Evolutionary conservation across 2,113 vertebrate genomes (phyloP).

Genomic region (Etheostoma spectabile): DNA sequence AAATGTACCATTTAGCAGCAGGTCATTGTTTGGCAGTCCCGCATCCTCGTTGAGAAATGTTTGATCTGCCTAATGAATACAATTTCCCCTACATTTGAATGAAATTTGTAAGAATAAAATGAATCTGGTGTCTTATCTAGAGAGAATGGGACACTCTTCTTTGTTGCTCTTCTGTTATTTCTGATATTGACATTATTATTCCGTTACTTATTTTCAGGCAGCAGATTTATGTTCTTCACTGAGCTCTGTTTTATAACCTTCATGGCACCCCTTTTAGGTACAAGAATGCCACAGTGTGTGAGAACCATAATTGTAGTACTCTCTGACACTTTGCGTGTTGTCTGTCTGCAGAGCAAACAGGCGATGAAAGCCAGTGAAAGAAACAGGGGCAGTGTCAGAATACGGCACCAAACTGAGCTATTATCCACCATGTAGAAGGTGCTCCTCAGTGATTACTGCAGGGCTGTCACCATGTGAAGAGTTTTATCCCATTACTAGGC

Average conservation of each 20-base stretch:
- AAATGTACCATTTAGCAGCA: background rate
- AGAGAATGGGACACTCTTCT: background rate
- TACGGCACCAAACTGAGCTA: background rate
- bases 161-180: background rate
- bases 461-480: background rate
- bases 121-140: background rate
- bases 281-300: background rate
- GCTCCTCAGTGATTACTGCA: background rate
- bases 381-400: conserved; percentile 13
- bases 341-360: conserved; percentile 10
- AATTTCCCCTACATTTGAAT: background rate
- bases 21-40: background rate
- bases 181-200: background rate
- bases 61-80: background rate
- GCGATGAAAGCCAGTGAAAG: conserved; percentile 2
- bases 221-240: background rate
- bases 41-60: background rate
- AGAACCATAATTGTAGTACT: conserved; percentile 6
- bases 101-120: background rate
- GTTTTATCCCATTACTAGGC: background rate
- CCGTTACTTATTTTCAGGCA: background rate
- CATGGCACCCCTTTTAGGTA: conserved; percentile 6
- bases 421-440: background rate
- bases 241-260: conserved; percentile 6
- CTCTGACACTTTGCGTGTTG: conserved; percentile 5